phyloP scores from a whole-genome alignment of 2,113 vertebrate genomes.

The Pica pica region DNA sequence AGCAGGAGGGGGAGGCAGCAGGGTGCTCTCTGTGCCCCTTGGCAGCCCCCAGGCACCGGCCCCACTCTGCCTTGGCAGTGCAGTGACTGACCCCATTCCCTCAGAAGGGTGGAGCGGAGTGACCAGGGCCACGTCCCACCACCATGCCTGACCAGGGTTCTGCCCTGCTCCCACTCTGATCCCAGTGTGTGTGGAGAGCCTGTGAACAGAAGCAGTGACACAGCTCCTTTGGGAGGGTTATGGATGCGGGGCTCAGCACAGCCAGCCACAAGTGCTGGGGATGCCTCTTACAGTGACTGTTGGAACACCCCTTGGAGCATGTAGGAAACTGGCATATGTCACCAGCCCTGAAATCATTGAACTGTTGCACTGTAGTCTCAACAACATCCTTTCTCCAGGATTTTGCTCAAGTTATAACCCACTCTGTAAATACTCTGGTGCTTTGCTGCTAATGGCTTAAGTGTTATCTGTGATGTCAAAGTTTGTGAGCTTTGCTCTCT shows the following conservation, averaged over 20 bases:
- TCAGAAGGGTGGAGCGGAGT: accelerated
- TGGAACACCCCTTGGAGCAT: not conserved
- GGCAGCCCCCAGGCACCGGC: not conserved
- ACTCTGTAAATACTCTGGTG: not conserved
- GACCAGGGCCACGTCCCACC: accelerated
- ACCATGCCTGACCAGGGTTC: accelerated
- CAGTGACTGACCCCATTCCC: accelerated
- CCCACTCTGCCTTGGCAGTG: not conserved
- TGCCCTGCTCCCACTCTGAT: accelerated
- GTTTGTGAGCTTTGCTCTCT: not conserved
- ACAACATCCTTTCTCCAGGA: not conserved
- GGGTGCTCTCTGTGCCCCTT: accelerated
- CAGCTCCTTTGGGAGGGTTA: not conserved
- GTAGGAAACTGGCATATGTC: accelerated
- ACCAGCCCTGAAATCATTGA: not conserved
- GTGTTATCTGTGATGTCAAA: not conserved
- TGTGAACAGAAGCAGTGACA: accelerated
- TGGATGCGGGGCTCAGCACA: not conserved
- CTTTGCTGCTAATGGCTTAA: not conserved
- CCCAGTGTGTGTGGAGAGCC: accelerated
- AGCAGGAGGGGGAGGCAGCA: not conserved
- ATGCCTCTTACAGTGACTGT: accelerated
- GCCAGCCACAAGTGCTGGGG: accelerated
- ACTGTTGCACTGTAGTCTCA: not conserved
- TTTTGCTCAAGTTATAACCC: not conserved